Conservation (phyloP, 2,113 vertebrate species). For the Phodopus roborovskii region DNA sequence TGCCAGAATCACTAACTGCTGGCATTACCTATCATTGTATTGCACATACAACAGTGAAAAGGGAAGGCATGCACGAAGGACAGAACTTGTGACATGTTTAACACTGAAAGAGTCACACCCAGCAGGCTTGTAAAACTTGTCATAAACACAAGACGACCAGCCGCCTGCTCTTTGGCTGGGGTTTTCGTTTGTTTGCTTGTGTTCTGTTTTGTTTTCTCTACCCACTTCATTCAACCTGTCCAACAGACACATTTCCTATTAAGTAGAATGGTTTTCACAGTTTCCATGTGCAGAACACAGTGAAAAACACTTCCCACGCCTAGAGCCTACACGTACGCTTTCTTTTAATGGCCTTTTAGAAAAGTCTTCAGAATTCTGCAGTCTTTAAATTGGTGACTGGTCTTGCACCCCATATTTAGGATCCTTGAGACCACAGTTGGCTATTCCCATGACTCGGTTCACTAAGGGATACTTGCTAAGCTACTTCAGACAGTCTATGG, state of each 20-base stretch:
- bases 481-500: not conserved
- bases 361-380: not conserved
- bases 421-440: not conserved
- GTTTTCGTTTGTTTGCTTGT: not conserved
- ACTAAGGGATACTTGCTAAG: not conserved
- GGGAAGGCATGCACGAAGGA: slow-evolving; percentile 34
- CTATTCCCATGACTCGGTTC: not conserved
- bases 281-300: not conserved
- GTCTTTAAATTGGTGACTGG: not conserved
- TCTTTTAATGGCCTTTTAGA: not conserved
- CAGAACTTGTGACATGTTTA: not conserved
- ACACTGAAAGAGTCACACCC: not conserved
- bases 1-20: not conserved
- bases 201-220: not conserved
- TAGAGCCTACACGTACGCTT: not conserved
- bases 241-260: slow-evolving; percentile 58
- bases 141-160: slow-evolving; percentile 78
- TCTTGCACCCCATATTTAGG: slow-evolving; percentile 27
- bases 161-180: slow-evolving; percentile 52
- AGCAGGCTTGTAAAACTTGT: slow-evolving; percentile 58
- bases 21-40: not conserved
- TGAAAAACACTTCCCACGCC: not conserved
- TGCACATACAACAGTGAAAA: slow-evolving; percentile 8
- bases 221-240: slow-evolving; percentile 60
- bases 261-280: not conserved